Conservation (phyloP, 2,113 vertebrate genomes). For the Tupaia tana region DNA sequence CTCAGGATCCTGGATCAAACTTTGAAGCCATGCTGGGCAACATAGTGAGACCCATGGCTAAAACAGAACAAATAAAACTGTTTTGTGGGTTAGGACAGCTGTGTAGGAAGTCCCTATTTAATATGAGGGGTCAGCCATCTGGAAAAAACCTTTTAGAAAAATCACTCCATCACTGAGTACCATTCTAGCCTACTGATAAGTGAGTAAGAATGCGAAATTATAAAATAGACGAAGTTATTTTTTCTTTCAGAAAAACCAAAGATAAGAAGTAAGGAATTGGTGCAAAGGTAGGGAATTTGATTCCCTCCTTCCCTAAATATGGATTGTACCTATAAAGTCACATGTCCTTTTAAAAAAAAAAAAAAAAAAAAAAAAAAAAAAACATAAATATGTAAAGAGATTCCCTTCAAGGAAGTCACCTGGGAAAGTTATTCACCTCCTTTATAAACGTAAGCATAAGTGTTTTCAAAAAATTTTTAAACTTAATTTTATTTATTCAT, state of each 20-base stretch:
- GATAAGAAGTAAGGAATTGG: neutral
- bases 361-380: neutral
- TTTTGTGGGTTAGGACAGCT: neutral
- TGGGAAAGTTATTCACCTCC: neutral
- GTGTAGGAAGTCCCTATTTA: neutral
- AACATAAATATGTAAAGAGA: conserved; percentile 34
- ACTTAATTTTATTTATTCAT: no score
- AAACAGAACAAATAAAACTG: no score
- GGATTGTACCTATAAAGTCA: neutral
- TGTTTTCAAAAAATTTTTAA: neutral
- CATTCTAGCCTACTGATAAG: neutral
- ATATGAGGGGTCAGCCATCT: neutral
- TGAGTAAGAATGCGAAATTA: neutral
- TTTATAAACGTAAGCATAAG: neutral
- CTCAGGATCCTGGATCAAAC: no score
- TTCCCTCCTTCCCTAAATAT: neutral
- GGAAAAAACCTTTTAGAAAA: neutral
- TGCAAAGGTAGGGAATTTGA: neutral
- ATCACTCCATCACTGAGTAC: neutral
- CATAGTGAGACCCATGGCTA: no score
- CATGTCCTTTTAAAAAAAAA: no score
- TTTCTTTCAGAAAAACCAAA: neutral
- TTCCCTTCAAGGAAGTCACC: neutral
- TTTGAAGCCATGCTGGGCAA: no score
- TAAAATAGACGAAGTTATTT: neutral